phyloP scores from a whole-genome alignment of 2,113 vertebrate genomes.

The Sminthopsis crassicaudata region DNA sequence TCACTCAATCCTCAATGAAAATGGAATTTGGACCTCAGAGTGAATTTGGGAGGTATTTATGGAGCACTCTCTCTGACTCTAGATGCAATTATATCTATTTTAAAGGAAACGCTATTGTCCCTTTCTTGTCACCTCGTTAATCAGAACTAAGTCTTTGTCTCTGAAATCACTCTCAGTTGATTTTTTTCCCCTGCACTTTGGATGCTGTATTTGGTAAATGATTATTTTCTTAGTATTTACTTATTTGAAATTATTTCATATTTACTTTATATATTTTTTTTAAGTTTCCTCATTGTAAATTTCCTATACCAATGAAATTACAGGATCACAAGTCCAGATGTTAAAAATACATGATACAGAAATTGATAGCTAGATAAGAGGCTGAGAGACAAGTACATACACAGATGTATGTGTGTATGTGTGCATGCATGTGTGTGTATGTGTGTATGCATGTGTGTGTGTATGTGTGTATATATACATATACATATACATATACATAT shows the following conservation, averaged over 20 bases:
- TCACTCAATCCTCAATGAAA: constrained; percentile 55
- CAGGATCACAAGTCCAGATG: background rate
- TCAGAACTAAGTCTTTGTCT: constrained; percentile 51
- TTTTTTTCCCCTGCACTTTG: background rate
- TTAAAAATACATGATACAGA: background rate
- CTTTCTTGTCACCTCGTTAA: constrained; percentile 37
- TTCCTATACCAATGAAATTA: background rate
- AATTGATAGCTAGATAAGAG: background rate
- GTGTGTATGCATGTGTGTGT: no score
- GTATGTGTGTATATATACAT: background rate
- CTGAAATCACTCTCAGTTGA: constrained; percentile 26
- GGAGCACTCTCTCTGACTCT: constrained; percentile 17
- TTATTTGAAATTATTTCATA: constrained; percentile 3
- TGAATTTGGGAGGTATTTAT: constrained; percentile 45
- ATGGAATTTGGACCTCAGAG: constrained; percentile 15
- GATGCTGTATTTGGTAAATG: constrained; percentile 22
- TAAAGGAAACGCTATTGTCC: background rate
- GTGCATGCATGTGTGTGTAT: background rate
- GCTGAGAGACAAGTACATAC: background rate
- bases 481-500: background rate
- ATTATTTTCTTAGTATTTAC: constrained; percentile 24
- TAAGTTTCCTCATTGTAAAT: background rate
- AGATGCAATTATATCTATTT: constrained; percentile 7
- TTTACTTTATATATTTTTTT: background rate
- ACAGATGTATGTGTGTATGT: background rate